phyloP scores from a whole-genome alignment of 2,888 invertebrate genomes.

The Macrophya annulata region DNA sequence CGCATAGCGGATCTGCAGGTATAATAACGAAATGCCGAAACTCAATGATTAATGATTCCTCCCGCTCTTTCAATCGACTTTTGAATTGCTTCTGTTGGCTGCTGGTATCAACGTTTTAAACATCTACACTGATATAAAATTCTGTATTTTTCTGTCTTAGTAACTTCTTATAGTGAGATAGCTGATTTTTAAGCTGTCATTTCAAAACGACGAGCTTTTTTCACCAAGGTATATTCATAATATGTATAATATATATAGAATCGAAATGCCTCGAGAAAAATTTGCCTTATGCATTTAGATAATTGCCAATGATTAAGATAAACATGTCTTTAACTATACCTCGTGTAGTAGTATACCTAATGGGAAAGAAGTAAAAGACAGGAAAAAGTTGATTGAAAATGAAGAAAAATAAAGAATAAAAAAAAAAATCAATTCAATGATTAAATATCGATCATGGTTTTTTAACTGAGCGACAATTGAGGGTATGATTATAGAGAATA shows the following conservation, averaged over 20 bases:
- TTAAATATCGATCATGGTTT: background rate
- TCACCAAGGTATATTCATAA: background rate
- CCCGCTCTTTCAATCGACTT: conserved; percentile 11
- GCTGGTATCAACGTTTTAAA: conserved; percentile 11
- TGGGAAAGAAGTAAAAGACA: background rate
- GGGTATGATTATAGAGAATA: background rate
- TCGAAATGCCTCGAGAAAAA: background rate
- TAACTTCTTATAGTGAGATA: background rate
- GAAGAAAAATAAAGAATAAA: background rate
- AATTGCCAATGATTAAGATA: background rate
- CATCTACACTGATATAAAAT: background rate
- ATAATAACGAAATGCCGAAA: conserved; percentile 40
- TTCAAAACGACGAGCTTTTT: background rate
- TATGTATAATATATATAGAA: background rate
- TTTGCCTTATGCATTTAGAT: background rate
- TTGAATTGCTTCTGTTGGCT: background rate
- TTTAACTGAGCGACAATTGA: background rate
- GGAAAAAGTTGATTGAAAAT: conserved; percentile 15
- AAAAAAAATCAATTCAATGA: background rate
- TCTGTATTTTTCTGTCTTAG: conserved; percentile 24
- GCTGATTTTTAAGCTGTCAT: conserved; percentile 5
- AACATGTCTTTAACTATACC: background rate
- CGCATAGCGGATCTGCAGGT: conserved; percentile 29
- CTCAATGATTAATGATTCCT: conserved; percentile 26
- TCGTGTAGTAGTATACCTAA: background rate